Evolutionary conservation across 2,888 invertebrate genomes (phyloP), one percentile per base, ranked within the genome.

Genomic region (Resseliella maxima): DNA sequence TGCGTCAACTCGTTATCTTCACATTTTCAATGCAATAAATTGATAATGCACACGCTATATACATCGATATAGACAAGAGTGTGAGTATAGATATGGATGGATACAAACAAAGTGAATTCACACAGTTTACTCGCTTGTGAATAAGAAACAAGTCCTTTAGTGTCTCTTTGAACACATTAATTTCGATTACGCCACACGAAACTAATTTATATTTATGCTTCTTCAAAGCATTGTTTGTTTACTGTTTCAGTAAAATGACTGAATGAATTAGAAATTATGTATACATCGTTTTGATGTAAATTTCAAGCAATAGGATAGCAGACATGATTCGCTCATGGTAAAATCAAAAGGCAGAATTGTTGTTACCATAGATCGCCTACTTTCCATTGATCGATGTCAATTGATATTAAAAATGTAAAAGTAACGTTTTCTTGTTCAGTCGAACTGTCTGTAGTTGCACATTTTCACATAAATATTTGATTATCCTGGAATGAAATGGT

Each of bases 141-240:
- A 27, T 27, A 35, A 72, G 31, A 27, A 72, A n/a, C 31, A 2
- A 72, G 31, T 72, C 31, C 72, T 31, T 50, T 21, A 18, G 8
- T 50, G n/a, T n/a, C 31, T 31, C 31, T 72, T 72, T 72, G 72
- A 31, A n/a, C 18, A 15, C 35, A 72, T 72, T 31, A 31, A 72
- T 72, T 72, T 72, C 72, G 72, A 72, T 72, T 72, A 31, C 31
- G 15, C 35, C 2, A 3, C 72, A 27, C 72, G n/a, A 27, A 72
- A 12, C 15, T 72, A 72, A 72, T 72, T 72, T 72, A 72, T 72
- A 72, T 72, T 72, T 72, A 72, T 72, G 35, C 31, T 12, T 2
- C 15, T 72, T 31, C 15, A 35, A 72, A 15, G 31, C 12, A 24
- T 59, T 15, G 15, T 31, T 15, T 72, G 31, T 72, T 50, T 2